These are phyloP conservation scores for Dichetophora obliterata DNA, from an alignment of 2,888 invertebrate genomes.

Conservation along the genomic window DNA sequence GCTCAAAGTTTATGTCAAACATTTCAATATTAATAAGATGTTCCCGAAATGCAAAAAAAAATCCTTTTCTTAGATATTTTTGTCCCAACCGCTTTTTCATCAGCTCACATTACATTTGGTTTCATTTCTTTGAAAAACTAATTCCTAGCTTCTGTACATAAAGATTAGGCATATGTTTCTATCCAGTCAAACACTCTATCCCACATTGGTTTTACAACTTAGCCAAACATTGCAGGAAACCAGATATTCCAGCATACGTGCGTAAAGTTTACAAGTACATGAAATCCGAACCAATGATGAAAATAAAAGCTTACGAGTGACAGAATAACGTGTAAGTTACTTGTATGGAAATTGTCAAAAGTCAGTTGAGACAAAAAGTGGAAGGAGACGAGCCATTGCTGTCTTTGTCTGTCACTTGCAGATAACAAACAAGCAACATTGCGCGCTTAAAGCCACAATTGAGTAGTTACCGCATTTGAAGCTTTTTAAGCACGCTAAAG, in stretches of 20 bases:
- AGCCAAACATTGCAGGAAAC: conserved; percentile 11
- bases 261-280: not conserved
- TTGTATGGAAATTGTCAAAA: conserved; percentile 9
- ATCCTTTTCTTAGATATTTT: not conserved
- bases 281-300: not conserved
- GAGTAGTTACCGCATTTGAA: not conserved
- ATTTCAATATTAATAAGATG: conserved; percentile 8
- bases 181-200: no score
- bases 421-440: no score
- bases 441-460: not conserved
- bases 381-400: not conserved
- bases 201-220: not conserved
- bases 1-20: not conserved
- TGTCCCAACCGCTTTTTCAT: not conserved
- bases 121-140: conserved; percentile 3
- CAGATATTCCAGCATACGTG: conserved; percentile 23
- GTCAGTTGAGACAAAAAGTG: conserved; percentile 14
- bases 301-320: conserved; percentile 7
- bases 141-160: not conserved
- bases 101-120: conserved; percentile 7
- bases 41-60: not conserved
- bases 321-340: conserved; percentile 4
- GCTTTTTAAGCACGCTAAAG: not conserved
- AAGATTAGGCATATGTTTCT: no score
- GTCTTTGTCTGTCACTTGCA: not conserved